Evolutionary conservation across 2,888 invertebrate genomes (phyloP).

Genomic region (Anticlea derivata): DNA sequence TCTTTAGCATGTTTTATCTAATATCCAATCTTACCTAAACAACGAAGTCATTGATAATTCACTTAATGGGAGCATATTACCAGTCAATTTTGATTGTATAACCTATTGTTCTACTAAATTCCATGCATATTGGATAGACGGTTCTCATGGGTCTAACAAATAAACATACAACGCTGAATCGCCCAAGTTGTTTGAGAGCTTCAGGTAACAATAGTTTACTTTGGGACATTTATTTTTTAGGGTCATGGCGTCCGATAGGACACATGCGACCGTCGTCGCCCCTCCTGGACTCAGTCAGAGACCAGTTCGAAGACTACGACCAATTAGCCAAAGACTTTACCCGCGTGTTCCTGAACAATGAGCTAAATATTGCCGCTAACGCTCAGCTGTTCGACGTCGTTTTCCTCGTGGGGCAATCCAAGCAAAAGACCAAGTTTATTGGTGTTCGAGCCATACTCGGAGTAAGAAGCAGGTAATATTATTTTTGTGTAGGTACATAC

Average conservation of each 20-base stretch:
- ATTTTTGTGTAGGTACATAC: too few relatives aligned
- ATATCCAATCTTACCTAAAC: too few relatives aligned
- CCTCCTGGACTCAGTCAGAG: constrained; percentile 94
- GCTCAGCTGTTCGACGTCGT: constrained; percentile 95
- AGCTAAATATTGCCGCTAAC: constrained; percentile 90
- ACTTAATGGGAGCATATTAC: too few relatives aligned
- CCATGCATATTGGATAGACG: too few relatives aligned
- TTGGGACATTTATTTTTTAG: constrained; percentile 57
- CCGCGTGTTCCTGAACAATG: constrained; percentile 92
- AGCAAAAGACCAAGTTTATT: constrained; percentile 95
- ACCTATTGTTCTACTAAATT: too few relatives aligned
- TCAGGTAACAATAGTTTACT: too few relatives aligned
- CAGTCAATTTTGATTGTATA: too few relatives aligned
- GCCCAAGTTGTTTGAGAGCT: too few relatives aligned
- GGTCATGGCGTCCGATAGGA: constrained; percentile 96
- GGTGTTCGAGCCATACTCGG: constrained; percentile 96
- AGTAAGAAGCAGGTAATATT: constrained; percentile 91
- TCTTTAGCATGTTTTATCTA: too few relatives aligned
- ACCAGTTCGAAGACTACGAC: constrained; percentile 97
- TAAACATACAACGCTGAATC: too few relatives aligned
- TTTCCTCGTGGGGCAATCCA: constrained; percentile 95
- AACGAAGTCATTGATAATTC: too few relatives aligned
- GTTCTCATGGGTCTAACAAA: too few relatives aligned
- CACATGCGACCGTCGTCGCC: constrained; percentile 98
- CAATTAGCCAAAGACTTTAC: constrained; percentile 97